phyloP scores from a whole-genome alignment of 2,888 invertebrate species.

The Melanostoma scalare region DNA sequence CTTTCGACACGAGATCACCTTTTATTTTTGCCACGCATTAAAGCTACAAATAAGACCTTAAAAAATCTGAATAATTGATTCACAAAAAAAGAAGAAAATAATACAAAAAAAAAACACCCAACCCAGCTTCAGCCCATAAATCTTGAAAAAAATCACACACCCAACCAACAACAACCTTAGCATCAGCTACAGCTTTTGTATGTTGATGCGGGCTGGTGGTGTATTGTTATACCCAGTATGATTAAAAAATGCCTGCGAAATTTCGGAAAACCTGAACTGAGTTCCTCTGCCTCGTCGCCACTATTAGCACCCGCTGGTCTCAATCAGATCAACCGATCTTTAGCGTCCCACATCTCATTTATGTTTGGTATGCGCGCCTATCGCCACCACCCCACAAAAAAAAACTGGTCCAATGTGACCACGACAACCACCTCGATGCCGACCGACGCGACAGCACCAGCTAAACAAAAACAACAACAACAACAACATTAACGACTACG shows the following conservation, averaged over 20 bases:
- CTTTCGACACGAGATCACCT: conserved; percentile 28
- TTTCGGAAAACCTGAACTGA: conserved; percentile 68
- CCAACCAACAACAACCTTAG: conserved; percentile 17
- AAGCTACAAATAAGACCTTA: conserved; percentile 45
- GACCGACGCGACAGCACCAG: neutral
- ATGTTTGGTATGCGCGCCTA: conserved; percentile 59
- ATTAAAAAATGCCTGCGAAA: conserved; percentile 63
- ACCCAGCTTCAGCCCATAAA: conserved; percentile 60
- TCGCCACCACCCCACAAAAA: conserved; percentile 62
- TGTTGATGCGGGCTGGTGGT: conserved; percentile 15
- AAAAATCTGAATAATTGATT: conserved; percentile 61
- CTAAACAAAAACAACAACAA: conserved; percentile 6
- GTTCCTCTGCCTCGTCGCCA: conserved; percentile 50
- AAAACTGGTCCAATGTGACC: conserved; percentile 63
- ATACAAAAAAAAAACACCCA: conserved; percentile 54
- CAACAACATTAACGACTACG: conserved; percentile 6
- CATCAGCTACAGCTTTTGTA: conserved; percentile 14
- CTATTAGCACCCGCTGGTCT: conserved; percentile 49
- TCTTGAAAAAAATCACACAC: conserved; percentile 51
- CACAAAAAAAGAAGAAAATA: conserved; percentile 9
- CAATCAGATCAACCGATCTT: conserved; percentile 56
- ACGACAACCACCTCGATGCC: conserved; percentile 14
- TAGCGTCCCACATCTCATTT: conserved; percentile 64
- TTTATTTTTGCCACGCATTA: conserved; percentile 54
- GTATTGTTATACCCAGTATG: conserved; percentile 22